Conservation (phyloP, 2,888 invertebrate genomes). For the Clistopyga incitator region DNA sequence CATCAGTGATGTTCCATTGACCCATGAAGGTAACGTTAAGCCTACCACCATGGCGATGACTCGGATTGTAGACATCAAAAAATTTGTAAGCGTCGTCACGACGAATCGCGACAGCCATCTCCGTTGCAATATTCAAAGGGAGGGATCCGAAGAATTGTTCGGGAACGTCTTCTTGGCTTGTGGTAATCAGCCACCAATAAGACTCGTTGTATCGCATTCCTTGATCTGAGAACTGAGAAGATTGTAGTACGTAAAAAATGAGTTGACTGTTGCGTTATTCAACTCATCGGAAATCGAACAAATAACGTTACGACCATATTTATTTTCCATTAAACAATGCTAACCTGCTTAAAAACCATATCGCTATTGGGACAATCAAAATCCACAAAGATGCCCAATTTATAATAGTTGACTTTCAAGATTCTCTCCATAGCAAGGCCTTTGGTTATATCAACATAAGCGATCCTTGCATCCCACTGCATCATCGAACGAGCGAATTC, state of each 20-base stretch:
- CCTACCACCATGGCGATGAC: slow-evolving; percentile 75
- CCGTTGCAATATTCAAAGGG: slow-evolving; percentile 75
- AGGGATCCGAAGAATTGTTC: slow-evolving; percentile 67
- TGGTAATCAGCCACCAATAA: slow-evolving; percentile 77
- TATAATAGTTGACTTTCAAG: slow-evolving; percentile 75
- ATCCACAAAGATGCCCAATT: slow-evolving; percentile 74
- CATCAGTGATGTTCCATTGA: slow-evolving; percentile 70
- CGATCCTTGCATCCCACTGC: slow-evolving; percentile 53
- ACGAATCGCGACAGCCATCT: slow-evolving; percentile 73
- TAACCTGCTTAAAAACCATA: slow-evolving; percentile 74
- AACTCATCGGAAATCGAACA: background rate
- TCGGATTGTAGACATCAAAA: slow-evolving; percentile 79
- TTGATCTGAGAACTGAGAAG: slow-evolving; percentile 71
- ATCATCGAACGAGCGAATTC: slow-evolving; percentile 65
- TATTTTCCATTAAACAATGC: background rate
- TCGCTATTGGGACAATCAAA: slow-evolving; percentile 74
- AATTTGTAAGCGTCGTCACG: slow-evolving; percentile 66
- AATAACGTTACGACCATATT: background rate
- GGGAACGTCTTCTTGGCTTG: slow-evolving; percentile 65
- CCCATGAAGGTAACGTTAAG: slow-evolving; percentile 76
- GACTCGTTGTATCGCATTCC: slow-evolving; percentile 76
- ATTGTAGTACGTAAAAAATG: background rate
- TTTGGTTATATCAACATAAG: slow-evolving; percentile 68
- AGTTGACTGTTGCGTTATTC: background rate
- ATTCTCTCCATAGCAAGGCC: slow-evolving; percentile 67